Evolutionary conservation across 2,888 invertebrate genomes (phyloP).

Genomic region (Tenodera sinensis): DNA sequence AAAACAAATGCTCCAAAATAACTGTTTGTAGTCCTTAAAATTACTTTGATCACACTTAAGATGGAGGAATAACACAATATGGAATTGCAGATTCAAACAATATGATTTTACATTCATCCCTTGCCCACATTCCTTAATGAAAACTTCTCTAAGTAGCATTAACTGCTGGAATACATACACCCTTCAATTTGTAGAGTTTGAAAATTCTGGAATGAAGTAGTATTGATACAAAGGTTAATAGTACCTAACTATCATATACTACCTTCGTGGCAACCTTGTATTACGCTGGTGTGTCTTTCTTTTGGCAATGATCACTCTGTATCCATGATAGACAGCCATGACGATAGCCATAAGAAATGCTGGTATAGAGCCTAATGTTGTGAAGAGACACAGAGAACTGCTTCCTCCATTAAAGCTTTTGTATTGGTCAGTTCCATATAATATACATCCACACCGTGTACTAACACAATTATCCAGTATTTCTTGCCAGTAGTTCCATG

Average conservation of each 20-base stretch:
- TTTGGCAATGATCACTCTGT: slow-evolving; percentile 40
- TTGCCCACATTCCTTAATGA: too few species aligned
- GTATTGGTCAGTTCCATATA: slow-evolving; percentile 43
- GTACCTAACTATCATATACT: neutral
- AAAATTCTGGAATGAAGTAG: too few species aligned
- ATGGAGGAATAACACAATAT: too few species aligned
- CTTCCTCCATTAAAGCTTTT: slow-evolving; percentile 44
- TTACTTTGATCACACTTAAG: too few species aligned
- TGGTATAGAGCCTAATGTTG: slow-evolving; percentile 35
- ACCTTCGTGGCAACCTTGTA: neutral
- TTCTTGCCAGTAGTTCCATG: slow-evolving; percentile 27
- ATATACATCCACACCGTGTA: slow-evolving; percentile 44
- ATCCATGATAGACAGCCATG: slow-evolving; percentile 43
- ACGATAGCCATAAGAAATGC: slow-evolving; percentile 38
- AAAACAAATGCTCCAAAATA: too few species aligned
- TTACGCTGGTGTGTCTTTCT: slow-evolving; percentile 32
- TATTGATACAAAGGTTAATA: too few species aligned
- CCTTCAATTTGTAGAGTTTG: too few species aligned
- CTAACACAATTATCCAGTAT: slow-evolving; percentile 28
- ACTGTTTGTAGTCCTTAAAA: too few species aligned
- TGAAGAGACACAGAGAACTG: slow-evolving; percentile 43
- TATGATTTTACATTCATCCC: too few species aligned
- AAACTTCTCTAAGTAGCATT: too few species aligned
- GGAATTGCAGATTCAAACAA: too few species aligned
- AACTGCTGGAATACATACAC: too few species aligned